Evolutionary conservation across 2,888 invertebrate genomes (phyloP).

Genomic region (Tryphoninae sp.): DNA sequence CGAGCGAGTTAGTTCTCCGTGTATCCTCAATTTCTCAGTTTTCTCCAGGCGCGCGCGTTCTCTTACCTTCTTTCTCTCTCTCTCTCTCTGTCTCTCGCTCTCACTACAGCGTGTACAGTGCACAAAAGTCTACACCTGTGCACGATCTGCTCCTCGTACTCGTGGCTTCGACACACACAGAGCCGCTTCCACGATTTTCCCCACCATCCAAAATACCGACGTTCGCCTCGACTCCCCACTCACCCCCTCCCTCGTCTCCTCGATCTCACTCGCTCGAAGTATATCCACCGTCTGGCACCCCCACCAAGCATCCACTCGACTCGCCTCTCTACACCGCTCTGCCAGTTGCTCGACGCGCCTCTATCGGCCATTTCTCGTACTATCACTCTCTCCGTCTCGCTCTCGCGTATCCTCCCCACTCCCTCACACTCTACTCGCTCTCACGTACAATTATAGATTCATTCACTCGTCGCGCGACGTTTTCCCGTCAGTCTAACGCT

Average conservation of each 20-base stretch:
- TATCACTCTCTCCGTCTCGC: slow-evolving; percentile 19
- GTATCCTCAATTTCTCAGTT: slow-evolving; percentile 51
- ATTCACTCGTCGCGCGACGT: slow-evolving; percentile 70
- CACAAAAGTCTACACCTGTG: slow-evolving; percentile 33
- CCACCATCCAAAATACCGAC: slow-evolving; percentile 53
- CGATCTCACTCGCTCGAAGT: slow-evolving; percentile 6
- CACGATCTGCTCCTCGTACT: slow-evolving; percentile 38
- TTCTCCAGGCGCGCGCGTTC: slow-evolving; percentile 16
- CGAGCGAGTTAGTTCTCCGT: slow-evolving; percentile 13
- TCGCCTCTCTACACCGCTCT: slow-evolving; percentile 2
- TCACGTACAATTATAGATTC: slow-evolving; percentile 72
- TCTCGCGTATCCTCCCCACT: slow-evolving; percentile 18
- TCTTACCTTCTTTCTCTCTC: background rate
- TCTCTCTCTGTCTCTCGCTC: background rate
- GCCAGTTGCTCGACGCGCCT: slow-evolving; percentile 16
- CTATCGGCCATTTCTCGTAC: slow-evolving; percentile 25
- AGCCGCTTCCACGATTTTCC: slow-evolving; percentile 67
- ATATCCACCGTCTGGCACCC: background rate
- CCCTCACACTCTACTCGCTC: slow-evolving; percentile 42
- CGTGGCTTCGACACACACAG: slow-evolving; percentile 22
- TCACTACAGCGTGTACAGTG: slow-evolving; percentile 14
- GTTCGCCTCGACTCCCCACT: slow-evolving; percentile 28
- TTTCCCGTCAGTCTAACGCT: slow-evolving; percentile 66
- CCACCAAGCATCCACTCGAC: background rate
- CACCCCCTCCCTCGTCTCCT: slow-evolving; percentile 52